Evolutionary conservation across 2,113 vertebrate species (phyloP).

Genomic region (Panurus biarmicus): DNA sequence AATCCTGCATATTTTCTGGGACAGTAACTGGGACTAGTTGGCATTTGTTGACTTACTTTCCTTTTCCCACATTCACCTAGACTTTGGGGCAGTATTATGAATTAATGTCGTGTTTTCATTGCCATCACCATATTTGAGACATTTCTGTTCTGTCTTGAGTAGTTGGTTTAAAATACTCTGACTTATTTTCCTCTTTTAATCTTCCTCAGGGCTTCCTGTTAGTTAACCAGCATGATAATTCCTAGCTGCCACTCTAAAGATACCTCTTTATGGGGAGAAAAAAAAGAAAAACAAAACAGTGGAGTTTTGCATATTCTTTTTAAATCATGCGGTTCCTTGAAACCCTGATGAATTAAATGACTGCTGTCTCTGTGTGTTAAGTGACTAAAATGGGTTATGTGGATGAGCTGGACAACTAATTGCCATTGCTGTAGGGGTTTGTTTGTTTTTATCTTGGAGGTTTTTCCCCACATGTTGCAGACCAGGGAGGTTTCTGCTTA

Average conservation of each 20-base stretch:
- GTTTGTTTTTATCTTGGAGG: not conserved
- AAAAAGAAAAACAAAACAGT: not conserved
- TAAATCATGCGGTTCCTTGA: not conserved
- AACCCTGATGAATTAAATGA: not conserved
- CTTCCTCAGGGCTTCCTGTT: not conserved
- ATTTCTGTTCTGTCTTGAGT: not conserved
- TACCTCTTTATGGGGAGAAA: not conserved
- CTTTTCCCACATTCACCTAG: not conserved
- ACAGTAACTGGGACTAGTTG: not conserved
- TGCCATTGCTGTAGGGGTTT: not conserved
- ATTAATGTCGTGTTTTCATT: not conserved
- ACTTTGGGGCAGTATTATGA: not conserved
- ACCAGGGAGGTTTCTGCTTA: not conserved
- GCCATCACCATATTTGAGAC: not conserved
- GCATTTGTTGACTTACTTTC: not conserved
- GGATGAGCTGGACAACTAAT: not conserved
- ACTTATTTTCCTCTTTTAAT: not conserved
- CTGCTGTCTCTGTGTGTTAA: not conserved
- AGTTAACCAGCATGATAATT: not conserved
- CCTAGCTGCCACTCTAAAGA: not conserved
- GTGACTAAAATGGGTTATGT: not conserved
- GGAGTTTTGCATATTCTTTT: not conserved
- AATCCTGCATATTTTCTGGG: not conserved
- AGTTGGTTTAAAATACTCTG: not conserved
- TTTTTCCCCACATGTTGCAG: not conserved